These are phyloP conservation scores for Acridotheres tristis DNA, from an alignment of 2,797 vertebrate genomes.

Conservation along the genomic window DNA sequence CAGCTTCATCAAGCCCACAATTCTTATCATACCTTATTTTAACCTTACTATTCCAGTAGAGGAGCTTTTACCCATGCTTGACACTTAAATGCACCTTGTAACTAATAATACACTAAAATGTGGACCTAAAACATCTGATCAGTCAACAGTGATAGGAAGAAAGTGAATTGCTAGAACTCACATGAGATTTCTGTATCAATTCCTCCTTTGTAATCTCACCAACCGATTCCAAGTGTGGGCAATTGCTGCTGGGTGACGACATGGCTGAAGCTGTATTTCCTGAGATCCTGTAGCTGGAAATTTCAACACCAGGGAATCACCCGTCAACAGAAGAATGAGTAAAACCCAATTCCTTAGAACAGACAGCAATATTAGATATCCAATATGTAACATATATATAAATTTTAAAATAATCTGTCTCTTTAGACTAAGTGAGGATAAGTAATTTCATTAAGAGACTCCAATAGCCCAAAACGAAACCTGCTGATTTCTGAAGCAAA, in stretches of 20 bases:
- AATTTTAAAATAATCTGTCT: neutral
- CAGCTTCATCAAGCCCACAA: neutral
- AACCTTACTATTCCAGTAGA: neutral
- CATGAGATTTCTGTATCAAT: conserved; percentile 95
- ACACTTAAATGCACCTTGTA: neutral
- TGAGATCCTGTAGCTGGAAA: neutral
- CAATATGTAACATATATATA: neutral
- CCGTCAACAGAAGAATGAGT: conserved; percentile 27
- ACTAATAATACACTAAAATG: neutral
- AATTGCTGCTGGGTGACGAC: conserved; percentile 83
- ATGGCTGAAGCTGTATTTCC: conserved; percentile 75
- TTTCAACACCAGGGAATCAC: conserved; percentile 36
- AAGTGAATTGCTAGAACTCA: conserved; percentile 76
- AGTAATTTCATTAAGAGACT: neutral
- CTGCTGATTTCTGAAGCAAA: neutral
- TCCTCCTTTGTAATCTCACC: conserved; percentile 98
- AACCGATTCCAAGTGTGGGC: conserved; percentile 94
- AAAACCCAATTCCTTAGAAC: neutral
- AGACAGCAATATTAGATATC: neutral
- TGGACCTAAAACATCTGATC: neutral
- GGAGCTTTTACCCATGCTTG: neutral
- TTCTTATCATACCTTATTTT: neutral
- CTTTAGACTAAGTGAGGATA: neutral
- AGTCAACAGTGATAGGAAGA: neutral
- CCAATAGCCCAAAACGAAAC: neutral